Evolutionary conservation across 2,113 vertebrate genomes (phyloP), one percentile per base, ranked within the genome.

Genomic region (Columba janthina): DNA sequence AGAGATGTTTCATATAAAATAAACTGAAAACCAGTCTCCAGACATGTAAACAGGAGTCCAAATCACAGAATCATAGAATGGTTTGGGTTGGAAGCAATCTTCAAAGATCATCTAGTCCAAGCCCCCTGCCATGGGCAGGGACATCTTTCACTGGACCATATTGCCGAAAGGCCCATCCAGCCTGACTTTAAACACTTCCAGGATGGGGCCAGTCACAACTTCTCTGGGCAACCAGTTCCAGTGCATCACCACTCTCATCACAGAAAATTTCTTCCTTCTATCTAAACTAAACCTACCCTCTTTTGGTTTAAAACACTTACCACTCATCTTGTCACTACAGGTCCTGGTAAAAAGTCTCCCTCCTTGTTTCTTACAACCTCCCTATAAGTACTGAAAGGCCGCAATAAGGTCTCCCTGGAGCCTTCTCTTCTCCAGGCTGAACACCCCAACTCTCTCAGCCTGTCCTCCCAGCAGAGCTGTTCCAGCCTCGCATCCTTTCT

Each of bases 51-150:
- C 11, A 70, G 32, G 15, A 61, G 36, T 53, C 19, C 36, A 85
- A 74, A 57, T 70, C 34, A 81, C 2, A 46, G 40, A 85, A 53
- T 42, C 29, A n/a, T 1, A 1, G 46, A 82, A 58, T 20, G 8
- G 26, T 44, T 58, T 75, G 53, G 11, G 38, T 34, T 50, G 31
- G n/a, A 83, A 72, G 6, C 4, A 15, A 64, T 10, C 4, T 78
- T 71, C 11, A 66, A 78, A 70, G 6, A 28, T n/a, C 20, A 65
- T 11, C 5, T 13, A 62, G 36, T 54, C 42, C 29, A 81, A 24
- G 0, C 0, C 11, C 6, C 5, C 25, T n/a, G 12, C 26, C 13
- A 20, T 24, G 14, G 12, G 2, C 34, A 57, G 29, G 40, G n/a
- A 57, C 29, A 48, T 0, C 50, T 29, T 15, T 5, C 1, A n/a